phyloP scores from a whole-genome alignment of 2,113 vertebrate species.

The Balaeniceps rex region DNA sequence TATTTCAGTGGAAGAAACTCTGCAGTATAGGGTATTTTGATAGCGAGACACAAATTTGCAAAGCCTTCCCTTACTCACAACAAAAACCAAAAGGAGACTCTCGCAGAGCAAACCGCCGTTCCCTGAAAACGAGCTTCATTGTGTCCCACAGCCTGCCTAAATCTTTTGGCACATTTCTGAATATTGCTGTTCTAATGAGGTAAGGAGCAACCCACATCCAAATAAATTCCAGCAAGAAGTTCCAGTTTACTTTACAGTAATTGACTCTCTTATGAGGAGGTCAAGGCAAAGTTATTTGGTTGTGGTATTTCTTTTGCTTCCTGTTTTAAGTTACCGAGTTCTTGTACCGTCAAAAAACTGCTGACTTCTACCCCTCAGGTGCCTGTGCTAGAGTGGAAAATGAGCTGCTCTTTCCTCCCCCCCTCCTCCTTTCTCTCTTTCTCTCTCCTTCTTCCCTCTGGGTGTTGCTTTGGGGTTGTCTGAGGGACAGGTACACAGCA shows the following conservation, averaged over 20 bases:
- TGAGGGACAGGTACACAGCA: background rate
- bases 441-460: background rate
- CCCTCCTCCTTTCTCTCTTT: background rate
- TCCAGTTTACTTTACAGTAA: constrained; percentile 24
- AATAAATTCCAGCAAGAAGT: constrained; percentile 26
- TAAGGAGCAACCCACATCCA: background rate
- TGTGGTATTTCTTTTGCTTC: constrained; percentile 12
- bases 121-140: background rate
- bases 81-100: background rate
- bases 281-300: constrained; percentile 52
- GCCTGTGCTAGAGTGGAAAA: constrained; percentile 21
- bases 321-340: constrained; percentile 49
- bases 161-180: background rate
- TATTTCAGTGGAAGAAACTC: background rate
- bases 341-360: background rate
- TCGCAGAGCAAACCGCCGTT: background rate
- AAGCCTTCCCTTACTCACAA: background rate
- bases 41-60: background rate
- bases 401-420: background rate
- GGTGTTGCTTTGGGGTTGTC: background rate
- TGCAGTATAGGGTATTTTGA: background rate
- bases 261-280: constrained; percentile 1
- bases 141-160: background rate
- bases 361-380: constrained; percentile 42
- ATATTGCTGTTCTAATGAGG: constrained; percentile 1